Evolutionary conservation across 2,113 vertebrate genomes (phyloP).

Genomic region (Thoracochromis brauschi): DNA sequence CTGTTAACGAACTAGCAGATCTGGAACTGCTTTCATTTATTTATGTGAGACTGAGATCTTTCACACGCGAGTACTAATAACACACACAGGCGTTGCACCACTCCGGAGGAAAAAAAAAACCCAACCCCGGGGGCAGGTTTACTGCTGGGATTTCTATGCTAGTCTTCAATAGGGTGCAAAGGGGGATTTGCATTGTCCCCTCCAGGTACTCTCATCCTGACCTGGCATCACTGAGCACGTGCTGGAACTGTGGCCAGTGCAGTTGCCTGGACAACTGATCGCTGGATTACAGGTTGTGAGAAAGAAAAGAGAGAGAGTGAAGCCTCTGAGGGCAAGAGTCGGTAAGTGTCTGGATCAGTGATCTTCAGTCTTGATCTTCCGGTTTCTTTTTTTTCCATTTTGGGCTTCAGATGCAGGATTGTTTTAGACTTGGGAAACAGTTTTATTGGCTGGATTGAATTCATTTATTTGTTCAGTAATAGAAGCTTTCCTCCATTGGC

Average conservation of each 20-base stretch:
- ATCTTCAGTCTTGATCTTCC: not conserved
- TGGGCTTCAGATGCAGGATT: not conserved
- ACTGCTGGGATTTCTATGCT: constrained; percentile 14
- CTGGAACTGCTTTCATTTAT: not conserved
- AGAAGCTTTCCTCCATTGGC: not conserved
- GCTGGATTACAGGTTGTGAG: constrained; percentile 41
- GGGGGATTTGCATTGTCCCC: constrained; percentile 45
- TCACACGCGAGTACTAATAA: not conserved
- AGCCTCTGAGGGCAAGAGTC: not conserved
- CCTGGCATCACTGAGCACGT: constrained; percentile 18
- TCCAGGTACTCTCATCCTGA: constrained; percentile 45
- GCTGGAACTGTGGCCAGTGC: constrained; percentile 15
- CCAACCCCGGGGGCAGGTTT: not conserved
- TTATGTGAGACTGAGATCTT: constrained; percentile 11
- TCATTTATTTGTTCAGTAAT: not conserved
- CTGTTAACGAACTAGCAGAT: not conserved
- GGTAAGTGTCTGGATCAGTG: not conserved
- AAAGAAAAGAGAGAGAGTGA: not conserved
- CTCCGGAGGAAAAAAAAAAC: rapidly evolving
- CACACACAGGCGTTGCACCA: constrained; percentile 10
- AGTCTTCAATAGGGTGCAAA: constrained; percentile 1
- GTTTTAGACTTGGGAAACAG: not conserved
- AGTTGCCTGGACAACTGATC: constrained; percentile 62
- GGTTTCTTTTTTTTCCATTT: constrained; percentile 6
- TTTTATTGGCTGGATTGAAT: not conserved